These are phyloP conservation scores for Hestina assimilis DNA, from an alignment of 1,140 invertebrate species.

Conservation along the genomic window DNA sequence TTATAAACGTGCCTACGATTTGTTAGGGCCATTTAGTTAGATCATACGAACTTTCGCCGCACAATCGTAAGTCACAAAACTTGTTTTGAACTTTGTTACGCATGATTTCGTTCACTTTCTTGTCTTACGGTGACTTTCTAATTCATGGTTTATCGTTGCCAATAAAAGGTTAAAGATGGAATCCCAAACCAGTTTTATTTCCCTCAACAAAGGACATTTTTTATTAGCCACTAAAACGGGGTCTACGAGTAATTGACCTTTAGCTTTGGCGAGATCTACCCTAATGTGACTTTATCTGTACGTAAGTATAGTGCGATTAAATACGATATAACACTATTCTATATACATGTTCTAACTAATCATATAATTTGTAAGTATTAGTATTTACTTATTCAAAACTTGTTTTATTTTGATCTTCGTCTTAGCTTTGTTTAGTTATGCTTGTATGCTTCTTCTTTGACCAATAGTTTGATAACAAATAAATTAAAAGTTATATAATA, in stretches of 20 bases:
- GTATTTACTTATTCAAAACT: not conserved
- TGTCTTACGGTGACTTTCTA: conserved; percentile 47
- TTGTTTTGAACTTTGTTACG: conserved; percentile 48
- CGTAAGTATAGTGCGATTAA: not conserved
- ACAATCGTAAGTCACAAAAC: conserved; percentile 56
- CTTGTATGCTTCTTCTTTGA: not conserved
- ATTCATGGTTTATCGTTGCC: conserved; percentile 42
- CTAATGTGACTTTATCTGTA: conserved; percentile 2
- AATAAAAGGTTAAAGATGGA: conserved; percentile 41
- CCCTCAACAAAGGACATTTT: conserved; percentile 48
- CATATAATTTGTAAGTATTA: not conserved
- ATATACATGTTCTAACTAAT: not conserved
- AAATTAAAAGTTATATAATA: no score
- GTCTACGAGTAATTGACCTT: conserved; percentile 55
- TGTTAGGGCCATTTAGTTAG: conserved; percentile 33
- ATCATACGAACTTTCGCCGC: conserved; percentile 33
- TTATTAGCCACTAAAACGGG: conserved; percentile 50
- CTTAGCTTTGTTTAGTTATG: not conserved
- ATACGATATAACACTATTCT: not conserved
- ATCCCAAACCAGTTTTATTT: conserved; percentile 52
- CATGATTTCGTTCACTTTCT: conserved; percentile 41
- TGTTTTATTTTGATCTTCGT: not conserved
- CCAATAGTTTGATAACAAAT: no score
- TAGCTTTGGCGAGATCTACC: conserved; percentile 32
- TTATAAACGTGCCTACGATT: conserved; percentile 44